These are phyloP conservation scores for Ellobium chinense DNA, from an alignment of 2,888 invertebrate species.

Conservation along the genomic window DNA sequence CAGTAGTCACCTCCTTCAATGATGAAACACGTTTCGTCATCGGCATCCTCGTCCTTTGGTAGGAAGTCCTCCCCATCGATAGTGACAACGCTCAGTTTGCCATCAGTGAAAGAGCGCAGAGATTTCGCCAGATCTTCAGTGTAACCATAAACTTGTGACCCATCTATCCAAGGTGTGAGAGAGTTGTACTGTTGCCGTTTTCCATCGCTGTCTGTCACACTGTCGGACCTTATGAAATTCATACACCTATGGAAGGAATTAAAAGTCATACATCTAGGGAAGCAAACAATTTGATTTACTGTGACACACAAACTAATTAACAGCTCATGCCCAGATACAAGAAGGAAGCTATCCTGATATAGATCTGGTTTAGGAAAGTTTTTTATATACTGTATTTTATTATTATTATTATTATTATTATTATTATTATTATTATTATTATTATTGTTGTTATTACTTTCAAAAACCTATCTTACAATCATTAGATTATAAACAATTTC, in stretches of 20 bases:
- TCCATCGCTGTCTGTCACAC: neutral
- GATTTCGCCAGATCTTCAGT: slow-evolving; percentile 13
- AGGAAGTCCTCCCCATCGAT: slow-evolving; percentile 1
- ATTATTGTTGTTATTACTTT: too few relatives aligned
- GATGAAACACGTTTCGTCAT: neutral
- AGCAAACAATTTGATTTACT: neutral
- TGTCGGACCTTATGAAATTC: neutral
- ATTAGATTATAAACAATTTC: too few relatives aligned
- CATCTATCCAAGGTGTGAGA: slow-evolving; percentile 90
- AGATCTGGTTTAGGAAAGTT: too few relatives aligned
- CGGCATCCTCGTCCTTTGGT: neutral
- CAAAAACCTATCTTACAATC: too few relatives aligned
- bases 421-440: too few relatives aligned
- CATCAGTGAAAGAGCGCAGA: neutral
- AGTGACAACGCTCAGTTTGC: slow-evolving; percentile 6
- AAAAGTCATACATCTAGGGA: slow-evolving; percentile 22
- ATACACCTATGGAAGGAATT: slow-evolving; percentile 18
- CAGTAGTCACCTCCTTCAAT: neutral
- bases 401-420: too few relatives aligned
- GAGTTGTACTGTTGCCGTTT: slow-evolving; percentile 89
- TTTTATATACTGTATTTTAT: too few relatives aligned
- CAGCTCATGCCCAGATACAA: too few relatives aligned
- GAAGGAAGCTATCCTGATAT: too few relatives aligned
- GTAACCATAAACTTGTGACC: slow-evolving; percentile 81
- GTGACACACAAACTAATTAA: too few relatives aligned